Evolutionary conservation across 2,888 invertebrate genomes (phyloP).

Genomic region (Drosophila stalkeri): DNA sequence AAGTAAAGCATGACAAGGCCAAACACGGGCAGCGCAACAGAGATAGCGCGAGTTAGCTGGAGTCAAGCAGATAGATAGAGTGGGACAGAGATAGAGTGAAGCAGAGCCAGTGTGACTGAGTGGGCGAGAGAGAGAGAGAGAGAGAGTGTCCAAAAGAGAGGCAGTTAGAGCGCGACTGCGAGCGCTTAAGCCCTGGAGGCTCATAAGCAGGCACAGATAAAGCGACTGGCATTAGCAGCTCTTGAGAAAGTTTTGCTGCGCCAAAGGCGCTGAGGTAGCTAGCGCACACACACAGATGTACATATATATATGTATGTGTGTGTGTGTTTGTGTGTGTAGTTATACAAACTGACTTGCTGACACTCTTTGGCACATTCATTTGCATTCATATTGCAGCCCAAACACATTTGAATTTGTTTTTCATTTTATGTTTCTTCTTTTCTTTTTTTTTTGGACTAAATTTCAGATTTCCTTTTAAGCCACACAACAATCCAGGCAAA

Average conservation of each 20-base stretch:
- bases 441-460: conserved; percentile 31
- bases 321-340: background rate
- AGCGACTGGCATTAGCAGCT: conserved; percentile 72
- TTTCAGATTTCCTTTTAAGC: conserved; percentile 30
- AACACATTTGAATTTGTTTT: conserved; percentile 3
- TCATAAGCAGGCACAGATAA: conserved; percentile 65
- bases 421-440: conserved; percentile 2
- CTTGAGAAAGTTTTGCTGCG: conserved; percentile 71
- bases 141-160: background rate
- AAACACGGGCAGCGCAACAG: conserved; percentile 22
- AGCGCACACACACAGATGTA: conserved; percentile 10
- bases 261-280: conserved; percentile 53
- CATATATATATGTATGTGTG: background rate
- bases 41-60: background rate
- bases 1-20: conserved; percentile 59
- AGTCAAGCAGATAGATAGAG: conserved; percentile 13
- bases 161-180: background rate
- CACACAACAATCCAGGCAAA: conserved; percentile 36
- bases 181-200: conserved; percentile 60
- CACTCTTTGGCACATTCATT: conserved; percentile 49
- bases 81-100: conserved; percentile 5
- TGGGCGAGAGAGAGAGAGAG: too few species aligned
- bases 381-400: conserved; percentile 54
- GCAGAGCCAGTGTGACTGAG: background rate
- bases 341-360: conserved; percentile 18